Evolutionary conservation across 35 echinoderm and acorn worm species (phyloP), one percentile per base, ranked within the genome.

Genomic region (Eucidaris tribuloides): DNA sequence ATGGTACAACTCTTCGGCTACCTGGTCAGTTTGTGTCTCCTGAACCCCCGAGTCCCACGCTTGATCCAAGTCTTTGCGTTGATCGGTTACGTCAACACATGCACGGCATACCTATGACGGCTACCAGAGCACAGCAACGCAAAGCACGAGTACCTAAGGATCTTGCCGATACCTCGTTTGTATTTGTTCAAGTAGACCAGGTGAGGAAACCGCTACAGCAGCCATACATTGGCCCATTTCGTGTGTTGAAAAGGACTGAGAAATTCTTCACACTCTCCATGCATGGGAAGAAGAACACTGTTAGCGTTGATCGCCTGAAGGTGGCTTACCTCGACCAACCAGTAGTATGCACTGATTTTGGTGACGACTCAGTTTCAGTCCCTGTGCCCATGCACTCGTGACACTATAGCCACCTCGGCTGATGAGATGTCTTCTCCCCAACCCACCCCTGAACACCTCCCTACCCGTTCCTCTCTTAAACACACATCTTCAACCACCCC

Each of bases 231-330:
- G 88, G 88, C 45, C 88, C 88, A 20, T 90, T 45, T 20, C 5
- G 37, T 20, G 80, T 90, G 37, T 32, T 90, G 25, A 29, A 19
- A 7, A 38, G 88, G n/a, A 39, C 63, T 38, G 60, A 68, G 3
- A 82, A 89, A 22, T 65, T 71, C 71, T 90, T 90, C 65, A 43
- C 32, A 17, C 15, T 90, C 19, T 1, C 59, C 41, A 5, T 62
- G 48, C 58, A 84, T 33, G 50, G 81, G 13, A 58, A 45, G 48
- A 42, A 74, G 32, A 68, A 89, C 19, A 81, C 62, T 30, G 80
- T 91, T n/a, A 83, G 65, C 46, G 18, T 90, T 7, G 81, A 91
- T 42, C 82, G 88, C 46, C 42, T 90, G 3, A 90, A 90, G 38
- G 34, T 38, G 0, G 87, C 80, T 13, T 60, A 78, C 55, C 27